Percentiles rank a stretch among this genome's conserved stretches.
Conservation (phyloP, 23 tunicate species). For the Ciona savignyi region DNA sequence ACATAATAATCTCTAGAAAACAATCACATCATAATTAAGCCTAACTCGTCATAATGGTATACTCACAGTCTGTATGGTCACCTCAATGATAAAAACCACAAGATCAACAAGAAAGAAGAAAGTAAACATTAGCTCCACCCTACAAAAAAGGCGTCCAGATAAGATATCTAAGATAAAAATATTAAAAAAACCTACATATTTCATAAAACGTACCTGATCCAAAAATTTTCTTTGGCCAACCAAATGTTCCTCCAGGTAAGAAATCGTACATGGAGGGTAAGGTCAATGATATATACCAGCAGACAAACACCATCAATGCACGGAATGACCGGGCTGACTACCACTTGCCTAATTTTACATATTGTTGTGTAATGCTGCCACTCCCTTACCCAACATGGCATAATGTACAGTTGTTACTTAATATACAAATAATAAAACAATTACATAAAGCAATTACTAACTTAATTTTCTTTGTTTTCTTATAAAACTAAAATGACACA, state of each 20-base stretch:
- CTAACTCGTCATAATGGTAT: neutral
- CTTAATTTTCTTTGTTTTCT: too few species aligned
- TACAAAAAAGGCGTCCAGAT: conserved; percentile 15
- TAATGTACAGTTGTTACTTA: too few species aligned
- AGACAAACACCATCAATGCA: conserved; percentile 54
- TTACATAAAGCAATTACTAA: too few species aligned
- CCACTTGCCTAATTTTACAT: too few species aligned
- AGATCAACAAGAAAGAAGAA: conserved; percentile 57
- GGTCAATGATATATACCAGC: conserved; percentile 48
- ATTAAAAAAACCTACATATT: neutral
- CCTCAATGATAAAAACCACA: conserved; percentile 47
- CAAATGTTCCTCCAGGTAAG: conserved; percentile 68
- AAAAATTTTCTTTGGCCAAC: conserved; percentile 74
- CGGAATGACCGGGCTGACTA: conserved; percentile 45
- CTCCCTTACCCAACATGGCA: too few species aligned
- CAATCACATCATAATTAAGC: neutral
- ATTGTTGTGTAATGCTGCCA: too few species aligned
- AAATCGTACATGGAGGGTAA: conserved; percentile 39
- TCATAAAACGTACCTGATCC: conserved; percentile 41
- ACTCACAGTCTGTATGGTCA: conserved; percentile 29
- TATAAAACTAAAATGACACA: too few species aligned
- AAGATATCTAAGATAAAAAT: neutral
- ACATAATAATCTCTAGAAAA: conserved; percentile 63
- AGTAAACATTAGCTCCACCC: conserved; percentile 77
- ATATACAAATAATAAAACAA: too few species aligned